phyloP scores from a whole-genome alignment of 2,888 invertebrate genomes.

The Cryptocephalus primarius region DNA sequence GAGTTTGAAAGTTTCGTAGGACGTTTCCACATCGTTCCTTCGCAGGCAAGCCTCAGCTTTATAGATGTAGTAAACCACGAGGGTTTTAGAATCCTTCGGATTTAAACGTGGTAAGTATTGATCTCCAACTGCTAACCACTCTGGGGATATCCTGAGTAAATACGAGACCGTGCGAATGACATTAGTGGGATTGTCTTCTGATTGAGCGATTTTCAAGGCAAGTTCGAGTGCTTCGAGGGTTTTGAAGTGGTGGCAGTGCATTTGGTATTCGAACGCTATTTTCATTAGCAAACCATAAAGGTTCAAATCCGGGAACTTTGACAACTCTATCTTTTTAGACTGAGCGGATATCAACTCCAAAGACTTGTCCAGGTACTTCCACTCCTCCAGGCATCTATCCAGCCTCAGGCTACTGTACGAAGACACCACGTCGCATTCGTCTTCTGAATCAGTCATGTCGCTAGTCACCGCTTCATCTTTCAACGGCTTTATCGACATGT shows the following conservation, averaged over 20 bases:
- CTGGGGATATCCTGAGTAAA: too few species aligned
- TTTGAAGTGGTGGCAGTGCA: too few species aligned
- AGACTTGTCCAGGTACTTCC: neutral
- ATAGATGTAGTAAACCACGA: neutral
- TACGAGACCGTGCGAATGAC: neutral
- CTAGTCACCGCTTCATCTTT: neutral
- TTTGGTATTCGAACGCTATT: too few species aligned
- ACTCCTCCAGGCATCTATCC: neutral
- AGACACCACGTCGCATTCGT: neutral
- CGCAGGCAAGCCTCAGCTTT: neutral
- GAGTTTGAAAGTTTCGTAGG: neutral
- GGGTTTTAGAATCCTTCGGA: neutral
- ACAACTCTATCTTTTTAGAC: too few species aligned
- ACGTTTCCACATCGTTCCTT: neutral
- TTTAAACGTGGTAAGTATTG: too few species aligned
- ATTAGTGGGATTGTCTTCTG: neutral
- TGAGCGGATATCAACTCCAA: neutral
- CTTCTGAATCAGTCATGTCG: neutral
- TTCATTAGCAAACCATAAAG: too few species aligned
- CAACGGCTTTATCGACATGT: neutral
- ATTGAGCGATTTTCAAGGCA: neutral
- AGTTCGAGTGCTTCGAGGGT: neutral
- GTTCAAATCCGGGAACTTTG: too few species aligned
- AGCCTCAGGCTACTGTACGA: neutral
- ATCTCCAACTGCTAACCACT: too few species aligned